Evolutionary conservation across 2,888 invertebrate genomes (phyloP).

Genomic region (Morpho achilles): DNA sequence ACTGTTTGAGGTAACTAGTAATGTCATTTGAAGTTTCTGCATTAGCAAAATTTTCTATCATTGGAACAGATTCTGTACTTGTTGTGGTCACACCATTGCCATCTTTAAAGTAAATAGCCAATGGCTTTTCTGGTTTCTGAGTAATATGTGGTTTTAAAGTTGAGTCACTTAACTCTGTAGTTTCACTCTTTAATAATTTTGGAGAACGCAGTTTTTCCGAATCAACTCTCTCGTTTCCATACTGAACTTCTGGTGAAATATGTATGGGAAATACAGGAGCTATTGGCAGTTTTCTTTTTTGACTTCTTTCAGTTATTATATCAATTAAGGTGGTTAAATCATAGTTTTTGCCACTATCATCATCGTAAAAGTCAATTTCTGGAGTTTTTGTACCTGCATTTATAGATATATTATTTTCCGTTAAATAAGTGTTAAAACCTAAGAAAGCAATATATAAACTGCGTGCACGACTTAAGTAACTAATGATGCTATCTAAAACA

Average conservation of each 20-base stretch:
- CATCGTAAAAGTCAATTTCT: conserved; percentile 71
- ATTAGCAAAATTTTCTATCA: conserved; percentile 41
- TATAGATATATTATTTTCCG: conserved; percentile 23
- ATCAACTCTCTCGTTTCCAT: conserved; percentile 71
- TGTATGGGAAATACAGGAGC: conserved; percentile 66
- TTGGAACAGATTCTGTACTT: conserved; percentile 37
- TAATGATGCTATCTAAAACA: neutral
- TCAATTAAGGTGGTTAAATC: conserved; percentile 43
- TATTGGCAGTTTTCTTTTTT: conserved; percentile 47
- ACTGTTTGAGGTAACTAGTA: conserved; percentile 29
- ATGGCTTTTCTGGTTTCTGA: conserved; percentile 66
- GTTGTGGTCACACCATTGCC: conserved; percentile 40
- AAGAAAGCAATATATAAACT: neutral
- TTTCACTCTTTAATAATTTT: conserved; percentile 43
- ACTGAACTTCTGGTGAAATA: conserved; percentile 72
- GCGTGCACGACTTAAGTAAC: too few relatives aligned
- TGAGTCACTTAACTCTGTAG: conserved; percentile 45
- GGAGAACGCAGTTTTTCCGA: conserved; percentile 52
- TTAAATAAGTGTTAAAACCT: neutral
- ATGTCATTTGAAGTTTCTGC: conserved; percentile 56
- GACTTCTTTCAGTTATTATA: conserved; percentile 36
- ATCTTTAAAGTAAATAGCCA: conserved; percentile 62
- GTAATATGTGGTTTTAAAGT: conserved; percentile 70
- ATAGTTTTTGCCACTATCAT: conserved; percentile 44
- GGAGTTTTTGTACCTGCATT: conserved; percentile 66